phyloP scores from a whole-genome alignment of 2,888 invertebrate genomes.

The Conomelus anceps region DNA sequence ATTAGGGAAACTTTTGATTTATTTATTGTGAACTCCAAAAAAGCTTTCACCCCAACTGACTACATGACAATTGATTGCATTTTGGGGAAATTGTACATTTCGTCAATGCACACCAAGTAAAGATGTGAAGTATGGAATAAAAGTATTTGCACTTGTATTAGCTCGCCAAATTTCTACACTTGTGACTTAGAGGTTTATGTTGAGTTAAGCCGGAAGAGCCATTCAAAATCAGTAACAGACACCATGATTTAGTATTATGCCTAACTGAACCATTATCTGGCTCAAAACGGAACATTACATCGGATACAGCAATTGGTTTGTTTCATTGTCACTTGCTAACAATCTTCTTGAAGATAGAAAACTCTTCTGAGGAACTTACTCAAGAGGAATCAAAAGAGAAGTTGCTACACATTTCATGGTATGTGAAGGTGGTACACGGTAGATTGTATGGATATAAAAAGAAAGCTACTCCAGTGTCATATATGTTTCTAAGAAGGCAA shows the following conservation, averaged over 20 bases:
- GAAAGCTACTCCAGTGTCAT: not conserved
- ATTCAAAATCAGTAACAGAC: not conserved
- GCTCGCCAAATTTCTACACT: not conserved
- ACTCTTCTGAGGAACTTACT: slow-evolving; percentile 39
- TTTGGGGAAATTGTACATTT: not conserved
- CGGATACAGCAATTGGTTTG: not conserved
- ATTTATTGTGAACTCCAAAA: not conserved
- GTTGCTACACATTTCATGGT: not conserved
- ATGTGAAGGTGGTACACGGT: not conserved
- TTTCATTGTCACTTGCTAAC: not conserved
- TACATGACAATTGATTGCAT: not conserved
- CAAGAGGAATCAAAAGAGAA: slow-evolving; percentile 53
- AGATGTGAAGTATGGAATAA: not conserved
- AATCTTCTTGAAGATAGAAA: slow-evolving; percentile 49
- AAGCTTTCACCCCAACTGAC: not conserved
- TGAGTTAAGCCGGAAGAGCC: not conserved
- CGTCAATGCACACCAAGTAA: not conserved
- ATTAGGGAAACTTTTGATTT: not conserved
- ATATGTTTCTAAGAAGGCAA: slow-evolving; percentile 45
- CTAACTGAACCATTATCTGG: not conserved
- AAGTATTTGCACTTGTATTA: not conserved
- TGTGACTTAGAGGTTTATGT: not conserved
- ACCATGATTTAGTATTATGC: not conserved
- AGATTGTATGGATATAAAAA: not conserved
- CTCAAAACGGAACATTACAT: not conserved